Conservation (phyloP, 23 tunicate genomes). For the Oikopleura dioica region DNA sequence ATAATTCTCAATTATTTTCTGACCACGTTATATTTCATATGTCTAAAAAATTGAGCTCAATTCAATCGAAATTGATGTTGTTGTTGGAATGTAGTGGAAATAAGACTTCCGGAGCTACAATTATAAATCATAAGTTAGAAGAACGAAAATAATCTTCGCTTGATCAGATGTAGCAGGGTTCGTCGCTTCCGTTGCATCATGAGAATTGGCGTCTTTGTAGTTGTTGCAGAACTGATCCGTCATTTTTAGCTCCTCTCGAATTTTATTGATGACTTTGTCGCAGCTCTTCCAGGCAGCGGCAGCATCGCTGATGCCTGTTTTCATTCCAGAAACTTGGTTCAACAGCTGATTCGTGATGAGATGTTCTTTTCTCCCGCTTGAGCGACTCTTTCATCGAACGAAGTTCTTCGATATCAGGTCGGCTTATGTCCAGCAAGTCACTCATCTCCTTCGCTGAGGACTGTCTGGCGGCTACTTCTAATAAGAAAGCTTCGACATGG, state of each 20-base stretch:
- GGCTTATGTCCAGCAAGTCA: slow-evolving; percentile 65
- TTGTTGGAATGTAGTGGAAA: too few species aligned
- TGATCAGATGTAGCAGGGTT: too few species aligned
- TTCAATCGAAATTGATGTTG: too few species aligned
- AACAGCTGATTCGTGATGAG: too few species aligned
- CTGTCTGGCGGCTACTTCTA: slow-evolving; percentile 24
- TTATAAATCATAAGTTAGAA: too few species aligned
- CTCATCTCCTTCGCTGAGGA: slow-evolving; percentile 38
- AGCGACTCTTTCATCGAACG: slow-evolving; percentile 69
- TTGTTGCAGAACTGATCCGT: slow-evolving; percentile 5
- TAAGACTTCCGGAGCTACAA: too few species aligned
- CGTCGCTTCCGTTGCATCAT: too few species aligned
- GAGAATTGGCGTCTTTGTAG: slow-evolving; percentile 10
- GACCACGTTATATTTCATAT: too few species aligned
- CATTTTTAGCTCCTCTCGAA: slow-evolving; percentile 7
- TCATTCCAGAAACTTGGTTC: too few species aligned
- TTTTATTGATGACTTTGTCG: background rate
- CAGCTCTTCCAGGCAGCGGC: slow-evolving; percentile 3
- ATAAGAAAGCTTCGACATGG: slow-evolving; percentile 39
- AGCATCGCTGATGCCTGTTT: background rate
- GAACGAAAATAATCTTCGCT: too few species aligned
- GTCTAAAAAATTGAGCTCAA: too few species aligned
- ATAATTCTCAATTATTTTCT: too few species aligned
- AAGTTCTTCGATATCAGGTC: slow-evolving; percentile 30
- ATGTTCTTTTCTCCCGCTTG: slow-evolving; percentile 65